phyloP scores from a whole-genome alignment of 2,888 invertebrate genomes.

The Mongoloraphidia duomilia region DNA sequence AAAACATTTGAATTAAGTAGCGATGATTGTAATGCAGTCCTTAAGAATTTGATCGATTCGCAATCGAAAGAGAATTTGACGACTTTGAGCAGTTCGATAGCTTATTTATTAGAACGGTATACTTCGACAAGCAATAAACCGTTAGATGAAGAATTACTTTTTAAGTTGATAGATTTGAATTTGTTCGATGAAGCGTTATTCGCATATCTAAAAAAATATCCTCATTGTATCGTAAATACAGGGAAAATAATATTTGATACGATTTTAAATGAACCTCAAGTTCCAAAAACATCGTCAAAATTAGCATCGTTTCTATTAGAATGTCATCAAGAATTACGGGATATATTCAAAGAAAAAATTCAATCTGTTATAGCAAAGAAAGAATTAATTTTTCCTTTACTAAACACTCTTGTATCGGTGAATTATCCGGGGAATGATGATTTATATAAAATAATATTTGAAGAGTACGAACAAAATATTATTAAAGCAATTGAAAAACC shows the following conservation, averaged over 20 bases:
- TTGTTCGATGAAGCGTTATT: slow-evolving; percentile 38
- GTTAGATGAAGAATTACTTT: slow-evolving; percentile 11
- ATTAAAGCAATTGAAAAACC: slow-evolving; percentile 50
- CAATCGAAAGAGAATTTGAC: too few relatives aligned
- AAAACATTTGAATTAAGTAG: slow-evolving; percentile 25
- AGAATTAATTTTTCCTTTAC: slow-evolving; percentile 47
- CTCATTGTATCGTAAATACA: slow-evolving; percentile 38
- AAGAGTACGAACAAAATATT: slow-evolving; percentile 46
- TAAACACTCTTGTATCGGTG: slow-evolving; percentile 30
- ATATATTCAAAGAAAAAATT: slow-evolving; percentile 33
- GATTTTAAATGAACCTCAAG: slow-evolving; percentile 35
- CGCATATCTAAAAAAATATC: slow-evolving; percentile 43
- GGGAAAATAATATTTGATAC: slow-evolving; percentile 36
- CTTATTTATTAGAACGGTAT: slow-evolving; percentile 17
- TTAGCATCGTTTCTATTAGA: slow-evolving; percentile 43
- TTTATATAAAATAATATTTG: slow-evolving; percentile 38
- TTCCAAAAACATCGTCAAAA: slow-evolving; percentile 40
- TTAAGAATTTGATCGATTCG: too few relatives aligned
- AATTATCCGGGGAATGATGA: slow-evolving; percentile 30
- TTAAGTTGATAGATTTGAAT: slow-evolving; percentile 23
- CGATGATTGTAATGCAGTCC: slow-evolving; percentile 26
- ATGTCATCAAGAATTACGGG: slow-evolving; percentile 33
- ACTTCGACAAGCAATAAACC: slow-evolving; percentile 5
- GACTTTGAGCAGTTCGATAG: slow-evolving; percentile 2
- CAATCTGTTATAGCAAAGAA: slow-evolving; percentile 39